A percentile compares a stretch with the other conserved stretches of the same genome.
phyloP scores from a whole-genome alignment of 92 coral and sea anemone species.

The Phenganax stokvisi region DNA sequence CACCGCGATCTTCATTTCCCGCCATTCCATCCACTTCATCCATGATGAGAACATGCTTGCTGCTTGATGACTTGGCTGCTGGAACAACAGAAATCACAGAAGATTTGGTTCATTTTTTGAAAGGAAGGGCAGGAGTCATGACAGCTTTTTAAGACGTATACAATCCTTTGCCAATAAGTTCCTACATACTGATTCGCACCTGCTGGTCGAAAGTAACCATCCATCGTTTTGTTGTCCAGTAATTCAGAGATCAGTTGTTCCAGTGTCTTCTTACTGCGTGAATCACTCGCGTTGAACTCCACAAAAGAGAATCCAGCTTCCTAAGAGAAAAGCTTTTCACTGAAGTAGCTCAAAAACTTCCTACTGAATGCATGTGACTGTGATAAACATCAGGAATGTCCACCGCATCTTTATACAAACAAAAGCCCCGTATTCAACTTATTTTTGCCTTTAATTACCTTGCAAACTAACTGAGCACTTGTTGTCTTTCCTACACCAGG shows the following conservation, averaged over 20 bases:
- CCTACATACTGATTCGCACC: slow-evolving; percentile 40
- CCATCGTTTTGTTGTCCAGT: slow-evolving; percentile 79
- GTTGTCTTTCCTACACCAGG: slow-evolving; percentile 99
- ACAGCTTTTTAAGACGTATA: background rate
- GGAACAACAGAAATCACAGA: background rate
- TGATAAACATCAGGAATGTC: too few relatives aligned
- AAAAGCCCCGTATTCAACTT: background rate
- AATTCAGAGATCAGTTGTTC: slow-evolving; percentile 66
- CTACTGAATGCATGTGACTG: too few relatives aligned
- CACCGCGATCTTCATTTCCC: slow-evolving; percentile 97
- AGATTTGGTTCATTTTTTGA: too few relatives aligned
- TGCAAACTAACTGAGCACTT: slow-evolving; percentile 72
- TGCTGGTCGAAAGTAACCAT: slow-evolving; percentile 55
- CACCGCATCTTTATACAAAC: background rate
- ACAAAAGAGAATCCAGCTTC: slow-evolving; percentile 80
- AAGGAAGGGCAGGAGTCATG: background rate
- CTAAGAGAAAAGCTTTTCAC: slow-evolving; percentile 1
- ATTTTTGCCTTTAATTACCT: background rate
- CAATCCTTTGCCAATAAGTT: background rate
- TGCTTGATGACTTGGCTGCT: slow-evolving; percentile 54
- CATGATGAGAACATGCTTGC: slow-evolving; percentile 78
- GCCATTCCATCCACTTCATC: slow-evolving; percentile 99
- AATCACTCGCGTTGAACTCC: slow-evolving; percentile 95
- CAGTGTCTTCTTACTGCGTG: slow-evolving; percentile 77
- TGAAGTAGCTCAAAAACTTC: too few relatives aligned